Conservation (phyloP, 1,140 invertebrate species). For the Gonatopus flavifemur region DNA sequence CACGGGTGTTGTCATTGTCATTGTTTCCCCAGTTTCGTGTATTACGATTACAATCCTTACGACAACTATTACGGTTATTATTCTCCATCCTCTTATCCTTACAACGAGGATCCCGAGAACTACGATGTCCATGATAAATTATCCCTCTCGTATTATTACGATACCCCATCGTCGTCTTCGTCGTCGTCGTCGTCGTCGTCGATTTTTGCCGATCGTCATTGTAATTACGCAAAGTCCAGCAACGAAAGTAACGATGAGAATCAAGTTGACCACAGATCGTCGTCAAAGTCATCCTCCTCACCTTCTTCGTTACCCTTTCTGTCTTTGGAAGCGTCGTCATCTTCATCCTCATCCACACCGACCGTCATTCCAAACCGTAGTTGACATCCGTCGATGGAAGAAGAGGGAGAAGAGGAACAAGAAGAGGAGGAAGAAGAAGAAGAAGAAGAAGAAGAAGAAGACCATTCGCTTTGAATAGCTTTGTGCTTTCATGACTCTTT, state of each 20-base stretch:
- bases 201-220: background rate
- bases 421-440: background rate
- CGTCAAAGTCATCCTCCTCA: slow-evolving; percentile 5
- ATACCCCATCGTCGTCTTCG: background rate
- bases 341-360: no score
- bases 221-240: background rate
- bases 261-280: no score
- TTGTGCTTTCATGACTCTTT: slow-evolving; percentile 24
- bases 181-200: background rate
- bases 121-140: no score
- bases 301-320: slow-evolving; percentile 8
- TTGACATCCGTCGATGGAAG: background rate
- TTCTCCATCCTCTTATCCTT: no score
- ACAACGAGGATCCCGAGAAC: no score
- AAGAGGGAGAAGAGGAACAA: background rate
- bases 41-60: no score
- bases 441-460: background rate
- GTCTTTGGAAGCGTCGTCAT: no score
- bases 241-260: slow-evolving; percentile 2
- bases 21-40: no score
- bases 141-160: no score
- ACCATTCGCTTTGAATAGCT: slow-evolving; percentile 11
- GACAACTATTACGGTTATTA: no score
- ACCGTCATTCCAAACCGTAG: slow-evolving; percentile 1
- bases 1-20: no score